phyloP scores from a whole-genome alignment of 2,888 invertebrate species.

The Phymatocera aterrima region DNA sequence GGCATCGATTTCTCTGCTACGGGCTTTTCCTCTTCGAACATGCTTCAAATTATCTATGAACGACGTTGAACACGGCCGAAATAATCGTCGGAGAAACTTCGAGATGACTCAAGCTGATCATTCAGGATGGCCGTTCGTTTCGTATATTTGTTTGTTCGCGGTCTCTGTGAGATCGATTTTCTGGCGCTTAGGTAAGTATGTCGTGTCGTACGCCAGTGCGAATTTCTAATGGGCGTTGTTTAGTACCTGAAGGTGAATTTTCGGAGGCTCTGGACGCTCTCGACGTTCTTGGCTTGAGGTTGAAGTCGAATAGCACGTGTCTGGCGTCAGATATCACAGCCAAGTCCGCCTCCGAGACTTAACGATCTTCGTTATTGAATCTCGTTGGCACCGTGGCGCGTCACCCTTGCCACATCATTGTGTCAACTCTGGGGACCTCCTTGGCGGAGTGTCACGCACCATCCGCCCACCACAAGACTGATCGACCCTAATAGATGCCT shows the following conservation, averaged over 20 bases:
- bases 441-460: conserved; percentile 57
- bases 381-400: conserved; percentile 57
- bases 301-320: conserved; percentile 66
- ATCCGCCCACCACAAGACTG: conserved; percentile 68
- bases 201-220: neutral
- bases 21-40: neutral
- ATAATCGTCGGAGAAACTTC: too few species aligned
- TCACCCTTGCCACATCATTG: conserved; percentile 56
- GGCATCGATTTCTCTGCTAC: too few species aligned
- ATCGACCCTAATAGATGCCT: conserved; percentile 68
- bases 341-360: conserved; percentile 55
- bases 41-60: too few species aligned
- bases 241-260: neutral
- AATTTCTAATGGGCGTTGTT: neutral
- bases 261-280: neutral
- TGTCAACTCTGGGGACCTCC: conserved; percentile 65
- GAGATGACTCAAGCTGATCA: too few species aligned
- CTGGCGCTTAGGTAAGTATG: neutral
- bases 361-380: conserved; percentile 72
- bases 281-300: conserved; percentile 56
- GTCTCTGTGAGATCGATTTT: neutral
- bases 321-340: conserved; percentile 69
- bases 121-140: too few species aligned
- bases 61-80: too few species aligned
- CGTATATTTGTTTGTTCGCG: too few species aligned